These are phyloP conservation scores for Gastrophysa polygoni DNA, from an alignment of 2,888 invertebrate genomes.

Conservation along the genomic window DNA sequence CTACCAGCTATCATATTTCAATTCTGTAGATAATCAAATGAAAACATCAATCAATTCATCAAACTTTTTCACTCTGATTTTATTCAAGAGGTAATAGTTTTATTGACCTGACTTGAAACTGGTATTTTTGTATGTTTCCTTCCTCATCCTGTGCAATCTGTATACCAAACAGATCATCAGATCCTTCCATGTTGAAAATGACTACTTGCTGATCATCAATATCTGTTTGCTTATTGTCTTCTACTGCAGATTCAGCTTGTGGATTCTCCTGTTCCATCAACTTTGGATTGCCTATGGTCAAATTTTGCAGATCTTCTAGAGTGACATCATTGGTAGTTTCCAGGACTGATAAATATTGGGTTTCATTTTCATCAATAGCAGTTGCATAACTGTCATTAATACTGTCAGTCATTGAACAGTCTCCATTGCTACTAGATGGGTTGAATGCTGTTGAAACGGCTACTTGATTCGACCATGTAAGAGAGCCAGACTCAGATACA, in stretches of 20 bases:
- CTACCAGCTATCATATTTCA: no score
- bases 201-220: conserved; percentile 45
- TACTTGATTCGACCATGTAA: conserved; percentile 26
- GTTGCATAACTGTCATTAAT: conserved; percentile 50
- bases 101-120: conserved; percentile 55
- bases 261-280: conserved; percentile 28
- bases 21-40: not conserved
- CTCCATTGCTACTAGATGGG: conserved; percentile 20
- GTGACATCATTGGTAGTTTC: conserved; percentile 46
- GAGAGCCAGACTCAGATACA: conserved; percentile 13
- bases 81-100: no score
- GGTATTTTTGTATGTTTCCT: conserved; percentile 55
- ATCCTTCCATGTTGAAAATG: conserved; percentile 53
- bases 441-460: conserved; percentile 18
- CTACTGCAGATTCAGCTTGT: conserved; percentile 23
- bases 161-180: conserved; percentile 54
- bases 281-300: conserved; percentile 38
- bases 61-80: not conserved
- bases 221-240: conserved; percentile 25
- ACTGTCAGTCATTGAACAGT: conserved; percentile 40
- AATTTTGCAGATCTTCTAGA: conserved; percentile 42
- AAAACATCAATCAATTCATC: not conserved
- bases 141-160: conserved; percentile 54
- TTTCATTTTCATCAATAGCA: conserved; percentile 47
- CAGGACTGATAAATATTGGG: conserved; percentile 53